Evolutionary conservation across 2,888 invertebrate genomes (phyloP).

Genomic region (Serrognathus titanus): DNA sequence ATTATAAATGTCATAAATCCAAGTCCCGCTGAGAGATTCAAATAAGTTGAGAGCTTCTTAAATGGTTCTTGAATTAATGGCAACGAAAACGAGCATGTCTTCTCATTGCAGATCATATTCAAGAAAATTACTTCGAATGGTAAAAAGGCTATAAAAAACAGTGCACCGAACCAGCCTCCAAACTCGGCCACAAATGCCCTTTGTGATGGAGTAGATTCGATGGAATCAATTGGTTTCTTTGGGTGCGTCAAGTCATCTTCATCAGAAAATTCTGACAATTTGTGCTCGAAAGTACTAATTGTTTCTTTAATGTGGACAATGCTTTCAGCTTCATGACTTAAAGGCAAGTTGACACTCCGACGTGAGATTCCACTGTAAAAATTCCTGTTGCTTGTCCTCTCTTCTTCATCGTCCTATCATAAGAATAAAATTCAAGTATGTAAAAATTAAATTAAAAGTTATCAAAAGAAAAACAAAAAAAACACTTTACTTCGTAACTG

Average conservation of each 20-base stretch:
- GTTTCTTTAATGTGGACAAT: conserved; percentile 40
- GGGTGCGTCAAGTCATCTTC: conserved; percentile 37
- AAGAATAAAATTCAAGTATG: no score
- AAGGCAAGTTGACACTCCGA: conserved; percentile 33
- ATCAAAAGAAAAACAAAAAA: no score
- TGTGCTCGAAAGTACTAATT: conserved; percentile 23
- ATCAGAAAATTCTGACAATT: conserved; percentile 45
- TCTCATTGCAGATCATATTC: conserved; percentile 50
- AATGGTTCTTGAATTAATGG: conserved; percentile 38
- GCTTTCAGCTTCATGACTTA: conserved; percentile 35
- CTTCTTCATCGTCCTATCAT: no score
- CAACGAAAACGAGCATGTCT: conserved; percentile 46
- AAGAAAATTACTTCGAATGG: conserved; percentile 7
- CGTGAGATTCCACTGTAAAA: not conserved
- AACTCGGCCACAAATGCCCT: conserved; percentile 10
- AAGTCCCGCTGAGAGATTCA: conserved; percentile 44
- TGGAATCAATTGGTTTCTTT: conserved; percentile 9
- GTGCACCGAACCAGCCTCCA: conserved; percentile 14
- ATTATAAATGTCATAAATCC: conserved; percentile 48
- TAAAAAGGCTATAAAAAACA: conserved; percentile 6
- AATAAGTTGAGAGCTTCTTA: conserved; percentile 38
- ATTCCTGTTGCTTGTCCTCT: not conserved
- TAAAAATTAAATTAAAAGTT: no score
- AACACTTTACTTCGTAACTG: no score
- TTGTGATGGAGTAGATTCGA: conserved; percentile 11